Percentiles rank a stretch among this genome's conserved stretches.
phyloP scores from a whole-genome alignment of 2,797 vertebrate species.

The Channallabes apus region DNA sequence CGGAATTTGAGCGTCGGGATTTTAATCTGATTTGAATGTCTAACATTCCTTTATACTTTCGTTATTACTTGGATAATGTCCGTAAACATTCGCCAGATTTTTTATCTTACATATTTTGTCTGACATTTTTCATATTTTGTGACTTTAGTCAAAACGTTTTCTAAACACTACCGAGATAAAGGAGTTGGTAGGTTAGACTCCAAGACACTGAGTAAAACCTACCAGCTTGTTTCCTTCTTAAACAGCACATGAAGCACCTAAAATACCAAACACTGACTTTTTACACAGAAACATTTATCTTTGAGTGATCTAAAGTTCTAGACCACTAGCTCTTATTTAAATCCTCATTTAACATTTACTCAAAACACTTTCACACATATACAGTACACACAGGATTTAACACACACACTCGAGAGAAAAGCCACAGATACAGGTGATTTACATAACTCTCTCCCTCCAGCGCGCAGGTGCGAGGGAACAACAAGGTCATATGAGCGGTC shows the following conservation, averaged over 20 bases:
- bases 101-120: no score
- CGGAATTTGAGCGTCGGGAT: neutral
- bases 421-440: conserved; percentile 7
- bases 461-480: conserved; percentile 1
- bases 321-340: neutral
- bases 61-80: neutral
- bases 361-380: neutral
- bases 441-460: conserved; percentile 5
- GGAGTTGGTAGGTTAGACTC: no score
- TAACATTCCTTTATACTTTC: neutral
- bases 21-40: neutral
- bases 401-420: neutral
- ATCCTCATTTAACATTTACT: neutral
- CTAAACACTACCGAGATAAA: no score
- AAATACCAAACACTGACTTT: no score
- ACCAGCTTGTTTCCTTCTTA: no score
- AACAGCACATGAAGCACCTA: no score
- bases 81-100: no score
- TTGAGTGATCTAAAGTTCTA: neutral
- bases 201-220: no score
- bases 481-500: conserved; percentile 14
- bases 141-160: no score
- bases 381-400: neutral
- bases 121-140: no score
- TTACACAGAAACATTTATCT: no score